Evolutionary conservation across 1,140 invertebrate species (phyloP).

Genomic region (Argopecten irradians): DNA sequence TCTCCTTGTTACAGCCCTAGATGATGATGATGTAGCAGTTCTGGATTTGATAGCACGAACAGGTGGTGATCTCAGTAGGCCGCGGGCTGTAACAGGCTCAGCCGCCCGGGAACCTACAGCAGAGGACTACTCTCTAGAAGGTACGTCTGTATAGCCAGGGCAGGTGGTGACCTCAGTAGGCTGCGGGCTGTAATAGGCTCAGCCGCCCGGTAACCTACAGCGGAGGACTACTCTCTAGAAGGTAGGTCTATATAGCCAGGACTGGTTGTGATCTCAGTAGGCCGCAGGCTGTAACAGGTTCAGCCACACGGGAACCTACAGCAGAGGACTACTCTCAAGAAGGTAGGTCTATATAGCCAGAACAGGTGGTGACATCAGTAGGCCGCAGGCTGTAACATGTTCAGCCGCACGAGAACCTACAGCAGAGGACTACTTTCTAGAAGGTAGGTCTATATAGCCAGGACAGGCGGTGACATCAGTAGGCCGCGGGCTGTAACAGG

Average conservation of each 20-base stretch:
- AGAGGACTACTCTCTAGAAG: slow-evolving; percentile 66
- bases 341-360: slow-evolving; percentile 66
- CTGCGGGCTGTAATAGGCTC: slow-evolving; percentile 68
- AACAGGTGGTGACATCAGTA: slow-evolving; percentile 62
- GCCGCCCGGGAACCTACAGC: slow-evolving; percentile 53
- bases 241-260: slow-evolving; percentile 66
- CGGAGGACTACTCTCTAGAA: slow-evolving; percentile 66
- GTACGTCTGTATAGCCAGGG: slow-evolving; percentile 67
- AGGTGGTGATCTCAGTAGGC: slow-evolving; percentile 62
- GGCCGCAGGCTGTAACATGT: slow-evolving; percentile 64
- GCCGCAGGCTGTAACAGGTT: slow-evolving; percentile 66
- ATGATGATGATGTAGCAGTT: slow-evolving; percentile 71
- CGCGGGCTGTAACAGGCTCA: slow-evolving; percentile 67
- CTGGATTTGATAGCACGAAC: slow-evolving; percentile 66
- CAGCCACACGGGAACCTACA: slow-evolving; percentile 55
- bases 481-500: slow-evolving; percentile 65
- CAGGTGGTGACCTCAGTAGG: slow-evolving; percentile 62
- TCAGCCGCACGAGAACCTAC: slow-evolving; percentile 59
- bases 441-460: slow-evolving; percentile 63
- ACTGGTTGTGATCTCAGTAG: slow-evolving; percentile 62
- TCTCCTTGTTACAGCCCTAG: slow-evolving; percentile 55
- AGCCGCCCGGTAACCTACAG: slow-evolving; percentile 52
- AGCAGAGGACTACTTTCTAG: slow-evolving; percentile 64
- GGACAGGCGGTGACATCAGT: slow-evolving; percentile 61
- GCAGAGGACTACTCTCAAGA: slow-evolving; percentile 66